Conservation (phyloP, 2,888 invertebrate species). For the Phaonia tiefii region DNA sequence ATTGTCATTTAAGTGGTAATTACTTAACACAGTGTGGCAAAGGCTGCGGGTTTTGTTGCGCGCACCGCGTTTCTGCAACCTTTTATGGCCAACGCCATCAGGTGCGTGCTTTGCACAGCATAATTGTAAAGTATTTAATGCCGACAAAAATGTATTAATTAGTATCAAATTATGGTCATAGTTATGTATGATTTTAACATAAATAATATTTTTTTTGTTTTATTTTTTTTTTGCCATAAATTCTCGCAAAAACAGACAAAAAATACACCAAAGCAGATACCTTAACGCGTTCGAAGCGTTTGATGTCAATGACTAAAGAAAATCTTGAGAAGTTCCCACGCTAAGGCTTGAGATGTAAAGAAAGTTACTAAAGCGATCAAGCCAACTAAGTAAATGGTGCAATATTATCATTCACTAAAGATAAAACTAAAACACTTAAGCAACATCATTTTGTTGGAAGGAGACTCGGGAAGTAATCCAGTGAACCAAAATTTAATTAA, state of each 20-base stretch:
- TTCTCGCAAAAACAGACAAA: conserved; percentile 13
- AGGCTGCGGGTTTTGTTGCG: conserved; percentile 65
- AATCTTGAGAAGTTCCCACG: conserved; percentile 37
- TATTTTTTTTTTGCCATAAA: conserved; percentile 37
- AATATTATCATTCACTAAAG: neutral
- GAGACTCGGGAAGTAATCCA: too few species aligned
- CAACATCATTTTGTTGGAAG: conserved; percentile 5
- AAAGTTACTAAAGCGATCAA: neutral
- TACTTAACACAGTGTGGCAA: conserved; percentile 63
- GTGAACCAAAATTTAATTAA: too few species aligned
- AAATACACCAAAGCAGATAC: neutral
- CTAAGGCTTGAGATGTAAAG: neutral
- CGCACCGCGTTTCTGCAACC: conserved; percentile 53
- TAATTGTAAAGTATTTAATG: conserved; percentile 67
- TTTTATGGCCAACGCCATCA: conserved; percentile 64
- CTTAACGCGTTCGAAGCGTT: conserved; percentile 40
- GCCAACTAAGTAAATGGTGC: neutral
- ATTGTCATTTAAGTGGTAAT: conserved; percentile 68
- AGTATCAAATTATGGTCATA: conserved; percentile 64
- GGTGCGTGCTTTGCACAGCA: conserved; percentile 68
- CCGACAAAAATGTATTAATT: conserved; percentile 65
- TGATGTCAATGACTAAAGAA: neutral
- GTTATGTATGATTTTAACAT: conserved; percentile 51
- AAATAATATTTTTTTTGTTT: conserved; percentile 37
- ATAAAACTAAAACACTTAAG: conserved; percentile 26